phyloP scores from a whole-genome alignment of 2,113 vertebrate genomes.

The Periophthalmodon schlosseri region DNA sequence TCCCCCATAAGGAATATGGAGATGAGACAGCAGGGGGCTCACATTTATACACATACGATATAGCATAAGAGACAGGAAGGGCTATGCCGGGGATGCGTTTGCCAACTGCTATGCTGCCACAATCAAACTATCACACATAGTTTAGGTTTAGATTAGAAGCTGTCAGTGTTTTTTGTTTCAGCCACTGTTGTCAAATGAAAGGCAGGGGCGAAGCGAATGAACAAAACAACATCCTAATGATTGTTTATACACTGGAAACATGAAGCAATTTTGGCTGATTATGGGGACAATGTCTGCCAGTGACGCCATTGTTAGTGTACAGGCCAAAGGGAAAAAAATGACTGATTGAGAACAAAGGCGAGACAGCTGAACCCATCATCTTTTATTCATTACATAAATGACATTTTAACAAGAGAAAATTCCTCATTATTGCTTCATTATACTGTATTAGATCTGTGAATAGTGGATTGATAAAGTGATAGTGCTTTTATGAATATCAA shows the following conservation, averaged over 20 bases:
- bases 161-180: constrained; percentile 62
- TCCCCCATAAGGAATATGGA: constrained; percentile 76
- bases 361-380: constrained; percentile 74
- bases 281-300: constrained; percentile 74
- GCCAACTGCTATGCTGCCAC: constrained; percentile 67
- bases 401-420: constrained; percentile 79
- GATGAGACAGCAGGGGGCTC: constrained; percentile 72
- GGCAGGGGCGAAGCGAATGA: constrained; percentile 71
- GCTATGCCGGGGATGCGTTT: constrained; percentile 61
- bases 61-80: not conserved
- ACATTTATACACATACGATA: constrained; percentile 42
- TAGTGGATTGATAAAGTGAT: constrained; percentile 72
- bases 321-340: constrained; percentile 52
- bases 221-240: constrained; percentile 79
- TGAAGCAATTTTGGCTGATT: constrained; percentile 77
- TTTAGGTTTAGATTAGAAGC: constrained; percentile 70
- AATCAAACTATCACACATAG: constrained; percentile 65
- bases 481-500: constrained; percentile 76
- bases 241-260: constrained; percentile 77
- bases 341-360: constrained; percentile 75
- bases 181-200: constrained; percentile 73
- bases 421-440: constrained; percentile 79
- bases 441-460: constrained; percentile 76
- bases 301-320: constrained; percentile 75
- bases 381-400: constrained; percentile 79